Base-by-base conservation (phyloP, 2,113 vertebrate genomes). In the Syrrhaptes paradoxus region DNA sequence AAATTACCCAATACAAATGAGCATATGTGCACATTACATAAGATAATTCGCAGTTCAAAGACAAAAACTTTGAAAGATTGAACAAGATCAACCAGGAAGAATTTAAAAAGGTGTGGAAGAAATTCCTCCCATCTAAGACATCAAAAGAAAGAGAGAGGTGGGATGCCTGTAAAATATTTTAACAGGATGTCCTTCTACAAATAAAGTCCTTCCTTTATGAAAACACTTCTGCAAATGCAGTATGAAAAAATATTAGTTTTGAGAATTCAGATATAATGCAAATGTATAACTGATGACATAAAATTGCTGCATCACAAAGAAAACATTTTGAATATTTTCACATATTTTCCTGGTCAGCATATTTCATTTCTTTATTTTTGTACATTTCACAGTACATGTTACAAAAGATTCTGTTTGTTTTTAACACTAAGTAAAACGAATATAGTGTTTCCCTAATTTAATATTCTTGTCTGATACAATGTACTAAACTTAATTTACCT, bases 401-500 rank as follows among this genome's bases (percentile, higher is more conserved):
- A 17, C 13, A 80, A 93, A 84, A 77, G 36, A 62, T 31, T 86
- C 73, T 61, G 15, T 51, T 77, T 86, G 49, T 6, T 65, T 94
- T 92, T 59, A 49, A 68, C 17, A 48, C 8, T 52, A 78, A 90
- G 68, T 84, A 79, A 95, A 96, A 84, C 58, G 15, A 70, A 57
- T 67, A 71, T n/a, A 45, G 17, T n/a, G 17, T 84, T 96, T 85
- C 43, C 63, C 43, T 95, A 94, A 95, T 90, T 96, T 95, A 94
- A 94, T 93, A 32, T 93, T 90, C 48, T 89, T 81, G 43, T 61
- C 65, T 93, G 59, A 87, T 61, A 49, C 28, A 94, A 77, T 85
- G 84, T 46, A 89, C 78, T 75, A 78, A 74, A 83, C 95, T 96
- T 89, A 75, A 97, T 95, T 96, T 97, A 43, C 51, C 68, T 87